Evolutionary conservation across 2,113 vertebrate genomes (phyloP).

Genomic region (Holacanthus passer): DNA sequence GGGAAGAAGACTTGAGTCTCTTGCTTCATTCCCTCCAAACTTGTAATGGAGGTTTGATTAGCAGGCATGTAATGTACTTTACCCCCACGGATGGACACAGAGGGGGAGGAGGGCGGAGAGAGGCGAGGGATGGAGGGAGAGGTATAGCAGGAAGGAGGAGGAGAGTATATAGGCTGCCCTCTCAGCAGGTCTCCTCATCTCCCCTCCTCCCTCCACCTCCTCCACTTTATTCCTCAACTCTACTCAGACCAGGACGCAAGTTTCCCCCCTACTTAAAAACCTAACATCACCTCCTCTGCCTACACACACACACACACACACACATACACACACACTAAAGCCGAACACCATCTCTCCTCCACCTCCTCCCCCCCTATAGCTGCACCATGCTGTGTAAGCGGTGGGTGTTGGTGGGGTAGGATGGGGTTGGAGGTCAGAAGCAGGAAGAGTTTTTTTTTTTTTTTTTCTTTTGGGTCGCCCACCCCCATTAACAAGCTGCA

Average conservation of each 20-base stretch:
- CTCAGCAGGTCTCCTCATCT: constrained; percentile 88
- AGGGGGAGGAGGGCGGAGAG: constrained; percentile 70
- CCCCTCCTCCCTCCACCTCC: constrained; percentile 82
- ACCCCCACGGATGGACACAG: constrained; percentile 82
- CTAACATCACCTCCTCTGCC: constrained; percentile 60
- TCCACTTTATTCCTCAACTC: constrained; percentile 81
- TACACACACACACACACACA: constrained; percentile 47
- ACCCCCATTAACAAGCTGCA: constrained; percentile 70
- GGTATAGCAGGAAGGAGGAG: constrained; percentile 83
- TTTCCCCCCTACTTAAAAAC: constrained; percentile 48
- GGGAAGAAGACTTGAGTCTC: constrained; percentile 66
- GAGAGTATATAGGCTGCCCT: constrained; percentile 86
- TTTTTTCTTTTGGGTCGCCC: background rate
- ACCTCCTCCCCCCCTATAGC: constrained; percentile 44
- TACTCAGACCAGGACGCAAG: constrained; percentile 69
- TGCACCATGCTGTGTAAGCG: constrained; percentile 74
- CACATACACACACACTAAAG: constrained; percentile 36
- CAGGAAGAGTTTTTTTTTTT: constrained; percentile 73
- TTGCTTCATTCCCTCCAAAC: constrained; percentile 82
- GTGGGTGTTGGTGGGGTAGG: constrained; percentile 67
- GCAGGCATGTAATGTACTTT: constrained; percentile 97
- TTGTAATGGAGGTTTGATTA: constrained; percentile 95
- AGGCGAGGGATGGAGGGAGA: constrained; percentile 79
- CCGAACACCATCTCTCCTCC: constrained; percentile 38
- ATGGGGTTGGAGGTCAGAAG: constrained; percentile 77